Percentiles rank a stretch among this genome's conserved stretches.
Conservation (phyloP, 2,888 invertebrate species). For the Xylocampa areola region DNA sequence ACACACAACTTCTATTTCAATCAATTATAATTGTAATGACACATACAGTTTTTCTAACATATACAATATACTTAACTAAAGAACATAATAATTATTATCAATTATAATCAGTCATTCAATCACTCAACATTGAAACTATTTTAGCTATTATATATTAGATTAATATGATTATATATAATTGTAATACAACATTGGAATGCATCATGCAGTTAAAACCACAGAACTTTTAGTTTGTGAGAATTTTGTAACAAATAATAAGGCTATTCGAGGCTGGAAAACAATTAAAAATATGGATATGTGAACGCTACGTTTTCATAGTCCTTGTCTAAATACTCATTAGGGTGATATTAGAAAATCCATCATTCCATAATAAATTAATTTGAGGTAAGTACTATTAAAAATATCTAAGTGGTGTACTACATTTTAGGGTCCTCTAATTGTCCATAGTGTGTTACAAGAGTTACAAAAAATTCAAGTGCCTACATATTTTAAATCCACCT, state of each 20-base stretch:
- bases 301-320: no score
- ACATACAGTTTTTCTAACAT: constrained; percentile 40
- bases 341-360: no score
- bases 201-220: constrained; percentile 13
- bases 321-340: no score
- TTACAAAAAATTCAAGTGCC: no score
- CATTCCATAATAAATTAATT: no score
- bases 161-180: constrained; percentile 39
- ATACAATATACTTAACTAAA: constrained; percentile 54
- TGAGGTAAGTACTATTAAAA: no score
- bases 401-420: no score
- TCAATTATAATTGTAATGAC: constrained; percentile 48
- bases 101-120: constrained; percentile 68
- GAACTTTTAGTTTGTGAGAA: neutral
- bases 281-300: neutral
- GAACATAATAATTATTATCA: constrained; percentile 61
- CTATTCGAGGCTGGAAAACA: neutral
- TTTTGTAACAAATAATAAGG: constrained; percentile 22
- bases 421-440: no score
- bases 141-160: constrained; percentile 27
- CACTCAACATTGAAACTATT: constrained; percentile 49
- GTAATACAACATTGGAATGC: constrained; percentile 46
- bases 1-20: constrained; percentile 38
- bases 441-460: no score
- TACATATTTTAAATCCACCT: constrained; percentile 17